Conservation (phyloP, 2,797 vertebrate genomes). For the Sebastes alutus region DNA sequence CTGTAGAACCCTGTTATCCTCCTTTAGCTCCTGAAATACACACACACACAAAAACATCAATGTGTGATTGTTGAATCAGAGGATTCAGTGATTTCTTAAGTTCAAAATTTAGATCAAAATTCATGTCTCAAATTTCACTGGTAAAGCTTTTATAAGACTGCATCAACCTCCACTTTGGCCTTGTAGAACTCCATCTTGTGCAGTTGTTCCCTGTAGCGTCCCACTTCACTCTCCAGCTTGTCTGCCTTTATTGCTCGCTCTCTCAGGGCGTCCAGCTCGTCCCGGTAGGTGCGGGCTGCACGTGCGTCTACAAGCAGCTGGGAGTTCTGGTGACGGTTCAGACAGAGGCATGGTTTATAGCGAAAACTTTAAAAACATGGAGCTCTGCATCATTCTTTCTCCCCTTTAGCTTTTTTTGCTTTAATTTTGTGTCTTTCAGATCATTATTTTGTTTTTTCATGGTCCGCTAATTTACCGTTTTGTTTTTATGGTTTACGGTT, state of each 20-base stretch:
- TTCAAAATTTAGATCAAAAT: neutral
- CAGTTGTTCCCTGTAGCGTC: conserved; percentile 90
- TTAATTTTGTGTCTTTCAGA: too few species aligned
- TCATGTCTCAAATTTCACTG: neutral
- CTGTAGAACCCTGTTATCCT: conserved; percentile 93
- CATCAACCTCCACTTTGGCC: conserved; percentile 90
- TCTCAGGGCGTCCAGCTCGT: conserved; percentile 91
- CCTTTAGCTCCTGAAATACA: conserved; percentile 88
- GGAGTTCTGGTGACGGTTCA: conserved; percentile 83
- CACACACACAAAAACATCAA: neutral
- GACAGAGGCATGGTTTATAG: neutral
- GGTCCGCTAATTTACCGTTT: too few species aligned
- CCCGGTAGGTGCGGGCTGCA: conserved; percentile 89
- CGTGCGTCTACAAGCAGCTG: conserved; percentile 90
- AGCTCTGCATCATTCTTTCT: neutral
- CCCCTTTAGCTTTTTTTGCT: neutral
- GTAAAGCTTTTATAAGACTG: neutral
- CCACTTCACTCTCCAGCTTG: conserved; percentile 94
- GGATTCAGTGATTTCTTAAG: neutral
- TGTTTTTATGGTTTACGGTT: too few species aligned
- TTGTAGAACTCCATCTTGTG: conserved; percentile 95
- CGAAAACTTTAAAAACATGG: neutral
- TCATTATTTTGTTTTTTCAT: too few species aligned
- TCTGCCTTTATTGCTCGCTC: conserved; percentile 92
- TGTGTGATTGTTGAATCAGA: neutral